Evolutionary conservation across 2,113 vertebrate genomes (phyloP).

Genomic region (Bambusicola thoracicus): DNA sequence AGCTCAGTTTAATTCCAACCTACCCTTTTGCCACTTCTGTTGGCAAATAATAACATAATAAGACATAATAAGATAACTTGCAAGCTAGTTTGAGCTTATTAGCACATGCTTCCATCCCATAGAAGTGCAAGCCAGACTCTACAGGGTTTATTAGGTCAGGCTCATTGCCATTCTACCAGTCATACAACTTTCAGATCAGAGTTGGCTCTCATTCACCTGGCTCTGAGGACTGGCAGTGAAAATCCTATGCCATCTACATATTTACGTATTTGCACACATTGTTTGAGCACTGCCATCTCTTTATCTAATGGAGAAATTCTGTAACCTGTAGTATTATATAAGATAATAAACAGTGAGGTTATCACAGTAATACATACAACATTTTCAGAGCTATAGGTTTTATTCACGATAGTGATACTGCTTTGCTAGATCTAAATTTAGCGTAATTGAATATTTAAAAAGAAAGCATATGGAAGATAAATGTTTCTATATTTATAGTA

Average conservation of each 20-base stretch:
- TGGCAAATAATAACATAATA: no score
- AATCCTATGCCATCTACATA: constrained; percentile 21
- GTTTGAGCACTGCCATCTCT: constrained; percentile 24
- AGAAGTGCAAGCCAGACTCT: constrained; percentile 21
- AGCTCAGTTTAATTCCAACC: not conserved
- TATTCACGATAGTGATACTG: not conserved
- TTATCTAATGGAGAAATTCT: constrained; percentile 41
- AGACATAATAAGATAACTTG: not conserved
- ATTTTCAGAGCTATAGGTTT: not conserved
- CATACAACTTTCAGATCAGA: constrained; percentile 31
- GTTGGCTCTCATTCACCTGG: constrained; percentile 42
- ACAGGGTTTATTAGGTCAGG: constrained; percentile 41
- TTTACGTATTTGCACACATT: constrained; percentile 51
- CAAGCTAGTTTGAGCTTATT: not conserved
- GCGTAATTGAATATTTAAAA: constrained; percentile 6
- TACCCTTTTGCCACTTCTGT: not conserved
- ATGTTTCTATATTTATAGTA: not conserved
- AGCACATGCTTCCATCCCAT: not conserved
- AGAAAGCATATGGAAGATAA: constrained; percentile 30
- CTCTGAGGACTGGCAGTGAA: not conserved
- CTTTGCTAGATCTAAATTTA: constrained; percentile 41
- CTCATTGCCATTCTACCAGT: constrained; percentile 51
- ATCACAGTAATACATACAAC: not conserved
- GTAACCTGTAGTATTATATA: constrained; percentile 34
- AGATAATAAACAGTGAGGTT: constrained; percentile 34